phyloP scores from a whole-genome alignment of 2,113 vertebrate genomes.

The Rousettus leschenaultii region DNA sequence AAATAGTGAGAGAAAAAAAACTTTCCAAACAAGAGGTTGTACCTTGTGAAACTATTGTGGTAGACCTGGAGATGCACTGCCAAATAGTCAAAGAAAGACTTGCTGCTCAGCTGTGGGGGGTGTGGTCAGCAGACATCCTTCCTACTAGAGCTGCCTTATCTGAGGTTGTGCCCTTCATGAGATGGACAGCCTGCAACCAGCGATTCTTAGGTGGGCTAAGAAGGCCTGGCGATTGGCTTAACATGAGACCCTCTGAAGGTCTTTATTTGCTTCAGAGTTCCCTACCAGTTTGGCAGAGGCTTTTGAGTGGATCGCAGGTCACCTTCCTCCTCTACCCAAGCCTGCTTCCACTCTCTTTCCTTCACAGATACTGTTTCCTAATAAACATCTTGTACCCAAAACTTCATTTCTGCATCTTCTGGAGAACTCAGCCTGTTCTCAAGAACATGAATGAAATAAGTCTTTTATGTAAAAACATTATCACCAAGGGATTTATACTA shows the following conservation, averaged over 20 bases:
- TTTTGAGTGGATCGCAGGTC: not conserved
- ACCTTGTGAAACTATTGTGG: not conserved
- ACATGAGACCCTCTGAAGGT: not conserved
- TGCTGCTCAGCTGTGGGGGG: not conserved
- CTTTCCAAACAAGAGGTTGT: not conserved
- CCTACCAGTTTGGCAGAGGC: not conserved
- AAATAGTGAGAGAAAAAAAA: not conserved
- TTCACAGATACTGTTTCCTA: not conserved
- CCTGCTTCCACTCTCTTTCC: not conserved
- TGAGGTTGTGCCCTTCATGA: not conserved
- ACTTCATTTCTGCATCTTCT: not conserved
- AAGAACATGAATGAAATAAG: not conserved
- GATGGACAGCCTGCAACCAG: not conserved
- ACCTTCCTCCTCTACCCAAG: not conserved
- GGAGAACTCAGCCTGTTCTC: not conserved
- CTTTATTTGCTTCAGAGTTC: not conserved
- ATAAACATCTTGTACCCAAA: not conserved
- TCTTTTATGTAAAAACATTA: not conserved
- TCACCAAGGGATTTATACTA: not conserved
- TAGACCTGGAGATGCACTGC: not conserved
- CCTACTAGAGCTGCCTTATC: not conserved
- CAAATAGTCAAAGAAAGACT: not conserved
- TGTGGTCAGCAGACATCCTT: not conserved
- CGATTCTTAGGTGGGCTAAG: not conserved
- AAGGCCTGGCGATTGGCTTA: not conserved